Evolutionary conservation across 2,113 vertebrate genomes (phyloP).

Genomic region (Brachyistius frenatus): DNA sequence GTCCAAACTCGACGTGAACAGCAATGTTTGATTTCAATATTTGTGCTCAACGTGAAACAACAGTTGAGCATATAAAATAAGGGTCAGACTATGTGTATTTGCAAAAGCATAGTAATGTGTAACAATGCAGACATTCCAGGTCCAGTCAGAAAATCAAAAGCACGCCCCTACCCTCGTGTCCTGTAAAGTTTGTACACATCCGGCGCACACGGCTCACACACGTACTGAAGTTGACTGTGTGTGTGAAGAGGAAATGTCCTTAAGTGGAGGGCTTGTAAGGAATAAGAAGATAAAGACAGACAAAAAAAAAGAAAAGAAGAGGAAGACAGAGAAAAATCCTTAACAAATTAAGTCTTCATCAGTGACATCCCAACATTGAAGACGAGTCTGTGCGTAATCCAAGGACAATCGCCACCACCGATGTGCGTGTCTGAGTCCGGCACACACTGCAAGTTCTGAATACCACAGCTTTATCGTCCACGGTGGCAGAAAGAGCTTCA

Average conservation of each 20-base stretch:
- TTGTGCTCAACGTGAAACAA: slow-evolving; percentile 60
- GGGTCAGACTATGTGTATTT: slow-evolving; percentile 33
- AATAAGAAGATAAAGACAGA: slow-evolving; percentile 55
- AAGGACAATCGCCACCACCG: slow-evolving; percentile 14
- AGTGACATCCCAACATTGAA: slow-evolving; percentile 22
- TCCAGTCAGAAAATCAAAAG: slow-evolving; percentile 33
- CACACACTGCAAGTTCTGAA: slow-evolving; percentile 25
- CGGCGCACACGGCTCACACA: slow-evolving; percentile 19
- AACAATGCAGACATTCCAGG: slow-evolving; percentile 44
- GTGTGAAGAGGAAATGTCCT: slow-evolving; percentile 19
- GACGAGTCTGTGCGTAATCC: slow-evolving; percentile 36
- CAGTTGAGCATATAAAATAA: slow-evolving; percentile 40
- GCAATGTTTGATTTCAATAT: slow-evolving; percentile 49
- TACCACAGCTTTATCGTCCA: slow-evolving; percentile 31
- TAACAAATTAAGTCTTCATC: slow-evolving; percentile 37
- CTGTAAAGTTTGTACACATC: slow-evolving; percentile 22
- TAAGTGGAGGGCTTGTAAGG: slow-evolving; percentile 1
- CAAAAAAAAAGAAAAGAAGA: slow-evolving; percentile 23
- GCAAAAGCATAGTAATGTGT: slow-evolving; percentile 37
- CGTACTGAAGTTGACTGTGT: slow-evolving; percentile 11
- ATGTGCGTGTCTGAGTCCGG: slow-evolving; percentile 10
- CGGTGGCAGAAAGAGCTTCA: slow-evolving; percentile 21
- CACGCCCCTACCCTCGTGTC: slow-evolving; percentile 21
- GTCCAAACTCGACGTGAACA: slow-evolving; percentile 54
- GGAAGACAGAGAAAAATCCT: slow-evolving; percentile 53